Evolutionary conservation across 2,113 vertebrate genomes (phyloP).

Genomic region (Hoplias malabaricus): DNA sequence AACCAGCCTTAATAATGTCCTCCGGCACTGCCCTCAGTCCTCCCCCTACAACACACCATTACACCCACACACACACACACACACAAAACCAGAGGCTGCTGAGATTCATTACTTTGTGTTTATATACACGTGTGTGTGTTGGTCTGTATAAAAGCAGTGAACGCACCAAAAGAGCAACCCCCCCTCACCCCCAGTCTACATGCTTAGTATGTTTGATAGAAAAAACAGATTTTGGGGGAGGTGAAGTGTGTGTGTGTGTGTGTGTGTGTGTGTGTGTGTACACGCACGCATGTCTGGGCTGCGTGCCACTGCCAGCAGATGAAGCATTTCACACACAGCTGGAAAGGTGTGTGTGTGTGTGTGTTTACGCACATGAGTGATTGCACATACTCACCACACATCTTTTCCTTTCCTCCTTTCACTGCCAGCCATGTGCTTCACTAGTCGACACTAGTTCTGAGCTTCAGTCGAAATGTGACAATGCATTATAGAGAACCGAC

Average conservation of each 20-base stretch:
- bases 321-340: conserved; percentile 43
- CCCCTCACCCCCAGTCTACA: not conserved
- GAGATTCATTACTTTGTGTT: not conserved
- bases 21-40: conserved; percentile 28
- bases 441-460: not conserved
- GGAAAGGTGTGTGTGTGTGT: conserved; percentile 18
- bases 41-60: conserved; percentile 38
- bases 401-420: not conserved
- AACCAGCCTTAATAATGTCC: conserved; percentile 54
- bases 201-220: conserved; percentile 23
- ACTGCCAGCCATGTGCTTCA: not conserved
- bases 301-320: conserved; percentile 5
- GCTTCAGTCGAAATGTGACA: too few species aligned
- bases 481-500: too few species aligned
- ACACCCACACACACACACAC: conserved; percentile 21
- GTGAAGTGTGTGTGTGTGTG: not conserved
- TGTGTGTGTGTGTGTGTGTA: too few species aligned
- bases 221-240: not conserved
- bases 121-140: not conserved
- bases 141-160: not conserved
- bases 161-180: conserved; percentile 22
- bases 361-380: not conserved
- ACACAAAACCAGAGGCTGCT: conserved; percentile 18
- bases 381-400: not conserved
- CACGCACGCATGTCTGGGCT: too few species aligned